These are phyloP conservation scores for Orthonyx spaldingii DNA, from an alignment of 2,113 vertebrate genomes.

Conservation along the genomic window DNA sequence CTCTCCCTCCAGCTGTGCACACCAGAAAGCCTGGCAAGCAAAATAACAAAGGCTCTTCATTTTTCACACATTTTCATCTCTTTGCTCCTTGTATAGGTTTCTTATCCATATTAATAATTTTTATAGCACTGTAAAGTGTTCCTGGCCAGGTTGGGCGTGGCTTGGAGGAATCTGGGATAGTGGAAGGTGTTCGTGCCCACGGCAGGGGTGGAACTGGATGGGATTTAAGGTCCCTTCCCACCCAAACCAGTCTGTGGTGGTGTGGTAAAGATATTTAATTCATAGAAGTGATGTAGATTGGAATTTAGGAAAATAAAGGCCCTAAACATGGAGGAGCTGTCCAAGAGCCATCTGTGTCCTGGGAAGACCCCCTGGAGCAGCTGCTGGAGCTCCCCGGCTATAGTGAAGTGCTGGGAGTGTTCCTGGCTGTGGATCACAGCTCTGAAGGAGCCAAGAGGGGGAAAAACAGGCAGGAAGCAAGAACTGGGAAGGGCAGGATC, in stretches of 20 bases:
- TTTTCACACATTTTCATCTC: not conserved
- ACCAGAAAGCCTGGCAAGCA: not conserved
- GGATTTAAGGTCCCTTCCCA: not conserved
- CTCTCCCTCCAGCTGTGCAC: not conserved
- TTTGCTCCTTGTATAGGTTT: not conserved
- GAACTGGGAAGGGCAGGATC: not conserved
- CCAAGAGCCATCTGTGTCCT: not conserved
- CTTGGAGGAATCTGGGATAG: not conserved
- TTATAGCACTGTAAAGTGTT: not conserved
- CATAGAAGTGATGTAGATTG: rapidly evolving
- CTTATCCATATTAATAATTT: rapidly evolving
- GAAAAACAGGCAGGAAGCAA: no score
- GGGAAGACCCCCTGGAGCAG: not conserved
- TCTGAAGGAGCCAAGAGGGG: not conserved
- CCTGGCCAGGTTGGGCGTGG: rapidly evolving
- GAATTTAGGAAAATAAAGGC: not conserved
- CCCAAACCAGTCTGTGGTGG: not conserved
- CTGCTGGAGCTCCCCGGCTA: not conserved
- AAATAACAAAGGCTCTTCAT: not conserved
- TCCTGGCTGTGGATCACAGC: not conserved
- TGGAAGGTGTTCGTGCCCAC: not conserved
- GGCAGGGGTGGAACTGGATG: not conserved
- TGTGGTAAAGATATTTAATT: not conserved
- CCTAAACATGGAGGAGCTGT: rapidly evolving
- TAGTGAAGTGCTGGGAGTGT: rapidly evolving